Conservation (phyloP, 2,113 vertebrate species). For the Xyrauchen texanus region DNA sequence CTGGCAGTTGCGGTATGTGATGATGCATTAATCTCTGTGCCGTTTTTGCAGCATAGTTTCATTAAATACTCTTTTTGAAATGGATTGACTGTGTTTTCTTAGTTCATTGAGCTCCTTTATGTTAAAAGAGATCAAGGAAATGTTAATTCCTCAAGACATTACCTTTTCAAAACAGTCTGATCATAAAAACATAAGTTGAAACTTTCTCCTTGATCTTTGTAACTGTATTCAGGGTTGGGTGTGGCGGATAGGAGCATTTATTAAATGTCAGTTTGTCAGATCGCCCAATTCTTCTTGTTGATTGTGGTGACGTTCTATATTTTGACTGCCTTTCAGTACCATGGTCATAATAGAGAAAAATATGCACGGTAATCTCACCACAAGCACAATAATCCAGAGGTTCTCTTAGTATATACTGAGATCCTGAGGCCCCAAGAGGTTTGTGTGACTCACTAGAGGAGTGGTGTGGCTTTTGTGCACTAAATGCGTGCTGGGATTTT, state of each 20-base stretch:
- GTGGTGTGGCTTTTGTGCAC: conserved; percentile 29
- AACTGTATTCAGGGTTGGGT: conserved; percentile 15
- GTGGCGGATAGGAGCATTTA: neutral
- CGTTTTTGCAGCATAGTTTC: no score
- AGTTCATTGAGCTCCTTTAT: neutral
- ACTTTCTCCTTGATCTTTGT: conserved; percentile 4
- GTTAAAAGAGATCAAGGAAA: neutral
- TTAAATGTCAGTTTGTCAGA: conserved; percentile 24
- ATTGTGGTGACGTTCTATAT: conserved; percentile 2
- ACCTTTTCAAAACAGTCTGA: neutral
- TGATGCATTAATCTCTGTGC: no score
- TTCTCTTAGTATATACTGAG: no score
- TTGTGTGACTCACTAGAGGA: conserved; percentile 24
- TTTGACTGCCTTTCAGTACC: conserved; percentile 4
- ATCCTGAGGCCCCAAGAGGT: neutral
- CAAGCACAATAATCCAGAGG: conserved; percentile 17
- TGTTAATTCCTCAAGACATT: neutral
- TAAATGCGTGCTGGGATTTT: conserved; percentile 14
- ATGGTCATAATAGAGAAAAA: conserved; percentile 5
- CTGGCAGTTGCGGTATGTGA: no score
- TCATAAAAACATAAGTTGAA: neutral
- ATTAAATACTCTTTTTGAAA: no score
- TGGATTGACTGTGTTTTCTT: no score
- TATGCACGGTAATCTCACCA: conserved; percentile 6
- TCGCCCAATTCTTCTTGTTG: conserved; percentile 3